Evolutionary conservation across 2,888 invertebrate genomes (phyloP).

Genomic region (Sminthurinus aureus): DNA sequence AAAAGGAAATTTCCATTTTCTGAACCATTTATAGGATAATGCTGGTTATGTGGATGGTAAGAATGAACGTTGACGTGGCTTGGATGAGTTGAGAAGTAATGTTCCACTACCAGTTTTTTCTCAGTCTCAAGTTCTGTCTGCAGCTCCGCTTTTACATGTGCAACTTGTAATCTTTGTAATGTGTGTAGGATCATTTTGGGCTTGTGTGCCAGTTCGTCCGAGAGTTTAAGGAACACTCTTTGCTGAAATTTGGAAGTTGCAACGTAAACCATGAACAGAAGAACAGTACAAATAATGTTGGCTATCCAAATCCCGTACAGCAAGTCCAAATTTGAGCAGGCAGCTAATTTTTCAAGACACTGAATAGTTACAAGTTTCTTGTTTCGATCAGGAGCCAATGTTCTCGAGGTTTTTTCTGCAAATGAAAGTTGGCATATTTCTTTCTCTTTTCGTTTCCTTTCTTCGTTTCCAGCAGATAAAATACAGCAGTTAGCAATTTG

Average conservation of each 20-base stretch:
- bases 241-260: slow-evolving; percentile 24
- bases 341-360: not conserved
- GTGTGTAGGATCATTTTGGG: slow-evolving; percentile 18
- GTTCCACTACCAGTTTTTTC: no score
- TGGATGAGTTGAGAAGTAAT: no score
- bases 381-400: not conserved
- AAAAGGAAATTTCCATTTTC: no score
- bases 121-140: slow-evolving; percentile 7
- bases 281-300: not conserved
- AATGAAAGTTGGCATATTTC: not conserved
- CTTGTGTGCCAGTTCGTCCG: not conserved
- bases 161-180: slow-evolving; percentile 17
- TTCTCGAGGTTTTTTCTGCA: not conserved
- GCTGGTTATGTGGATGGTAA: no score
- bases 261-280: not conserved
- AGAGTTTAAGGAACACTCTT: not conserved
- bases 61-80: no score
- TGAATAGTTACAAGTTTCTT: not conserved
- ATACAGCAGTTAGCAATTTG: slow-evolving; percentile 8
- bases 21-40: no score
- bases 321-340: not conserved
- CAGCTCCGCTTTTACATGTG: slow-evolving; percentile 11
- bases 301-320: slow-evolving; percentile 2
- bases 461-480: not conserved
- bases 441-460: not conserved